Evolutionary conservation across 2,888 invertebrate species (phyloP).

Genomic region (Ennomos quercinarius): DNA sequence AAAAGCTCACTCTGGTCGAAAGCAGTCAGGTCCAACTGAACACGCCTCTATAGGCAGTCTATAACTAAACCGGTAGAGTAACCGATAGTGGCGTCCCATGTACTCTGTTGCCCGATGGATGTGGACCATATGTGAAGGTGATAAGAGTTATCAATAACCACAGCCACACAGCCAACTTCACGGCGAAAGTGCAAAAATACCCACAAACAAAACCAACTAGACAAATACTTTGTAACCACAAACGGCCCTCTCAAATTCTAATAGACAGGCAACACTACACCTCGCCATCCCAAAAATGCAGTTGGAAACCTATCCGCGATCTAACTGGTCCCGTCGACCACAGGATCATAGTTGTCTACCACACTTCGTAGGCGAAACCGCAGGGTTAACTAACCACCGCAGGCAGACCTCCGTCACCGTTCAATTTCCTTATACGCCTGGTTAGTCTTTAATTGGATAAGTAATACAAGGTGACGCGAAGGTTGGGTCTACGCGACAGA

Average conservation of each 20-base stretch:
- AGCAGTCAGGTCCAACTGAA: too few species aligned
- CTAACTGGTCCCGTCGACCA: constrained; percentile 70
- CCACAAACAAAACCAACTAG: constrained; percentile 30
- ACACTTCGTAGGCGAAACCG: constrained; percentile 41
- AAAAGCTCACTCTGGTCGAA: too few species aligned
- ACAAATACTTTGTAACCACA: constrained; percentile 38
- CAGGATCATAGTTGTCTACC: constrained; percentile 60
- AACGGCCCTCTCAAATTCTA: constrained; percentile 53
- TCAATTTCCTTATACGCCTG: constrained; percentile 22
- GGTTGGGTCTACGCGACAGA: constrained; percentile 37
- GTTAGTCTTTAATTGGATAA: constrained; percentile 28
- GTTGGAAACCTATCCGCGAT: constrained; percentile 59
- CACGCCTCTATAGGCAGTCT: too few species aligned
- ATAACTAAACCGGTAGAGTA: too few species aligned
- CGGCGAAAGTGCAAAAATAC: constrained; percentile 18
- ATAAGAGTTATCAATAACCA: too few species aligned
- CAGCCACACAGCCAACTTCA: neutral
- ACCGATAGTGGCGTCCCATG: too few species aligned
- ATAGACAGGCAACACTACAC: constrained; percentile 53
- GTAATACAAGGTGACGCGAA: constrained; percentile 38
- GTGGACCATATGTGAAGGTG: too few species aligned
- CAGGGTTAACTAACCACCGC: constrained; percentile 28
- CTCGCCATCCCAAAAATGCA: constrained; percentile 72
- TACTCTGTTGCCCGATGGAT: too few species aligned
- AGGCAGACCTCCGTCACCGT: constrained; percentile 25